A percentile compares a stretch with the other conserved stretches of the same genome.
Evolutionary conservation across 35 echinoderm and acorn worm species (phyloP).

Genomic region (Apostichopus parvimensis): DNA sequence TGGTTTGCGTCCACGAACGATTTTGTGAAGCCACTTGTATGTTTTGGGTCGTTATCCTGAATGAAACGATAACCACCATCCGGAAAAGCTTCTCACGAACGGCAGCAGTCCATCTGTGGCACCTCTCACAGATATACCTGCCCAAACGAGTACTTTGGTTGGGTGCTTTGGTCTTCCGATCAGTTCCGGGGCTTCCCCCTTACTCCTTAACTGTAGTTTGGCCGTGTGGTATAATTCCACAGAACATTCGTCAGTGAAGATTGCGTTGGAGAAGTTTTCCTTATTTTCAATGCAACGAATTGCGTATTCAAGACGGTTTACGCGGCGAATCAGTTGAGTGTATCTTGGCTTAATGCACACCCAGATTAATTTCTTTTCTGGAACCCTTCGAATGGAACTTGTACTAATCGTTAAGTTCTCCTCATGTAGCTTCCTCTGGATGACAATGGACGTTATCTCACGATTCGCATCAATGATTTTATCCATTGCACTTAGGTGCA

Average conservation of each 20-base stretch:
- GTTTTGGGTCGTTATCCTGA: conserved; percentile 40
- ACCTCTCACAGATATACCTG: conserved; percentile 26
- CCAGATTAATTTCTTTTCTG: neutral
- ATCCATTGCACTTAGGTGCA: neutral
- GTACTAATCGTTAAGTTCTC: neutral
- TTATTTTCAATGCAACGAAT: neutral
- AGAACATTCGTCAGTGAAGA: conserved; percentile 49
- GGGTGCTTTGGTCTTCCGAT: conserved; percentile 28
- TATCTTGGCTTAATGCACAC: neutral
- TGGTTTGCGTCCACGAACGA: neutral
- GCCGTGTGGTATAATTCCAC: conserved; percentile 18
- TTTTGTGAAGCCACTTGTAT: neutral
- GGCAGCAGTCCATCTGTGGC: conserved; percentile 7
- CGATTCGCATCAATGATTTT: neutral
- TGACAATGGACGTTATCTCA: conserved; percentile 10
- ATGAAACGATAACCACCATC: neutral
- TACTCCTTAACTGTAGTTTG: neutral
- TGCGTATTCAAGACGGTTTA: neutral
- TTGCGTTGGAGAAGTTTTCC: neutral
- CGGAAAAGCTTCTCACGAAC: neutral
- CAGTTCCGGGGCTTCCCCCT: neutral
- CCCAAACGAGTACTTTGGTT: conserved; percentile 45
- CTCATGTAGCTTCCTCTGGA: neutral
- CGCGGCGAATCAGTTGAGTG: neutral
- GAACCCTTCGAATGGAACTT: neutral